phyloP scores from a whole-genome alignment of 2,888 invertebrate genomes.

The Crocallis elinguaria region DNA sequence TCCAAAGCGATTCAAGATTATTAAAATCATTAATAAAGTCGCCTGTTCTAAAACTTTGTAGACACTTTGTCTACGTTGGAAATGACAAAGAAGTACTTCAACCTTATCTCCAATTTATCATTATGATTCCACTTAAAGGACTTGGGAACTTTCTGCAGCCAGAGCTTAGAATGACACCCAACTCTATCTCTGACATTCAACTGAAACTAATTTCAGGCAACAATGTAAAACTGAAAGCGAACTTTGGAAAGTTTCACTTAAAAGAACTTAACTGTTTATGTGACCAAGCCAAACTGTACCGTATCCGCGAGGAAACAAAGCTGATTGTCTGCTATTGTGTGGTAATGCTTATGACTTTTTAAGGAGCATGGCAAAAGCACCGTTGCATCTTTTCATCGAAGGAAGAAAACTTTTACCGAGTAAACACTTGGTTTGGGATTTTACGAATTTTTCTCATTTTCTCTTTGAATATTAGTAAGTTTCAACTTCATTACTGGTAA shows the following conservation, averaged over 20 bases:
- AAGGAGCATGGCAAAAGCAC: slow-evolving; percentile 44
- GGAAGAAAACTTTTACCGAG: slow-evolving; percentile 56
- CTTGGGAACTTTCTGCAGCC: slow-evolving; percentile 17
- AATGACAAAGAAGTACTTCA: slow-evolving; percentile 17
- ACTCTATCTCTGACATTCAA: slow-evolving; percentile 60
- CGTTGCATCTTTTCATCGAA: slow-evolving; percentile 62
- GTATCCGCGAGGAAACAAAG: slow-evolving; percentile 37
- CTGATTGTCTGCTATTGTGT: slow-evolving; percentile 31
- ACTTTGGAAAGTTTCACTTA: slow-evolving; percentile 40
- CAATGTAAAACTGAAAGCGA: slow-evolving; percentile 64
- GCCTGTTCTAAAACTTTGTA: slow-evolving; percentile 20
- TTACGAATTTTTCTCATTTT: slow-evolving; percentile 5
- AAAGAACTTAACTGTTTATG: slow-evolving; percentile 16
- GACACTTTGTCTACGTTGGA: slow-evolving; percentile 23
- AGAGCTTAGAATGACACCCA: slow-evolving; percentile 48
- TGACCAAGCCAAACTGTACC: slow-evolving; percentile 37
- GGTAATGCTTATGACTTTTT: slow-evolving; percentile 31
- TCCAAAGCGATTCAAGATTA: not conserved
- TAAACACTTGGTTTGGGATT: slow-evolving; percentile 41
- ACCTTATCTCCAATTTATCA: slow-evolving; percentile 29
- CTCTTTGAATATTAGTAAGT: not conserved
- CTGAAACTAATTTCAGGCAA: slow-evolving; percentile 69
- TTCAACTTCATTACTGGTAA: too few species aligned
- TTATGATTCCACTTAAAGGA: slow-evolving; percentile 26
- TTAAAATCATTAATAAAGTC: slow-evolving; percentile 18